Evolutionary conservation across 2,797 vertebrate genomes (phyloP), one percentile per base, ranked within the genome.

Genomic region (Silurus aristotelis): DNA sequence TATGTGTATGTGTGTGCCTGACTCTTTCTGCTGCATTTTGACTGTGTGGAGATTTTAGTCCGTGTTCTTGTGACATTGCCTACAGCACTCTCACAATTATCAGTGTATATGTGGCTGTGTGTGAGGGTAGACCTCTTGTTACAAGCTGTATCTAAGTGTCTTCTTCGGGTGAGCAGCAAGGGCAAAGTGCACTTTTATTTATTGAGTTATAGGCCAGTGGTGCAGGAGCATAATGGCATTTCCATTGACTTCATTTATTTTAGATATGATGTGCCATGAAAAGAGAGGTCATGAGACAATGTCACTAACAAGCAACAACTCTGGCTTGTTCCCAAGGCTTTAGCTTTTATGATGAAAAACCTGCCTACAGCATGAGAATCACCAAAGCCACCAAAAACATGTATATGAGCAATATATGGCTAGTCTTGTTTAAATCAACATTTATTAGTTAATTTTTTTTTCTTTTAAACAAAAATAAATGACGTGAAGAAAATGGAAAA

Each of bases 331-430:
- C 43, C 58, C 56, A 87, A 68, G 71, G 83, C 83, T 86, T 83
- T 85, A 89, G 75, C 86, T 83, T 88, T 88, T 56, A 79, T 91
- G 92, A 92, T 89, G 91, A 89, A 91, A 89, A 91, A 89, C 83
- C 85, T 80, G 85, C 87, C 82, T 56, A 25, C 61, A 87, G 52
- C 83, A 61, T 82, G 77, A 78, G 46, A 87, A 86, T 87, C 73
- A 76, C 31, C 56, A 67, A 80, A 67, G 25, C 19, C 83, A 83
- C 31, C 31, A 80, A 76, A 82, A 43, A 67, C 46, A 75, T 31
- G 71, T 82, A 75, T 83, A 76, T 82, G n/a, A 80, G 27, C 61
- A 63, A 61, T 78, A 78, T 43, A 22, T 78, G 56, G 10, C 64
- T 31, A 46, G 85, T 5, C 66, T 85, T 56, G 13, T 27, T 76